phyloP scores from a whole-genome alignment of 2,113 vertebrate genomes.

The Ptyas mucosa region DNA sequence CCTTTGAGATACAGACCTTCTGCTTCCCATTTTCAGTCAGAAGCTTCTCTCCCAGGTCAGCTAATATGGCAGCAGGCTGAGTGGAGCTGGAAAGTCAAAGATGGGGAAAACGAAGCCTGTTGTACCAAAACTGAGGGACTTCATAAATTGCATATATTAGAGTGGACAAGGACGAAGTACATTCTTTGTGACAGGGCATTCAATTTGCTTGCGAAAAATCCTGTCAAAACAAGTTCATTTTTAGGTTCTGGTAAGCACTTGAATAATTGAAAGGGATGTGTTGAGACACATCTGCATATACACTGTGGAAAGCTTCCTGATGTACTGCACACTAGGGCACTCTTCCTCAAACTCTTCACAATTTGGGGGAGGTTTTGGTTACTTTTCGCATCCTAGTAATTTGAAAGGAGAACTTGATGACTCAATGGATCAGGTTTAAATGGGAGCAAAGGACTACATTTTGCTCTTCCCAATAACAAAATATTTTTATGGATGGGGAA shows the following conservation, averaged over 20 bases:
- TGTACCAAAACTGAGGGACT: not conserved
- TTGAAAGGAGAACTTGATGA: not conserved
- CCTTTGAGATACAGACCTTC: not conserved
- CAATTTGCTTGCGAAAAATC: not conserved
- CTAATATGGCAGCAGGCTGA: not conserved
- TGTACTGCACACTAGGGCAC: not conserved
- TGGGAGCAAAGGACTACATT: not conserved
- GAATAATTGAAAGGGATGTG: not conserved
- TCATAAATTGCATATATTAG: not conserved
- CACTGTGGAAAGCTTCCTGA: not conserved
- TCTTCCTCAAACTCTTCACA: not conserved
- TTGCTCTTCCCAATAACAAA: not conserved
- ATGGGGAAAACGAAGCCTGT: not conserved
- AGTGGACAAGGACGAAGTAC: not conserved
- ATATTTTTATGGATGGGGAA: not conserved
- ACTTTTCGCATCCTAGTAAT: not conserved
- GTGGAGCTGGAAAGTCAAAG: not conserved
- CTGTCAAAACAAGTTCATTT: not conserved
- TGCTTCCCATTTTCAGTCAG: not conserved
- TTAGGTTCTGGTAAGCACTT: not conserved
- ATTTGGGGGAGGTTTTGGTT: not conserved
- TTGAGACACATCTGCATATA: not conserved
- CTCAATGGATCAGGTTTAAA: not conserved
- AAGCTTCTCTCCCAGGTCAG: not conserved
- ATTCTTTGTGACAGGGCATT: not conserved